Evolutionary conservation across 2,888 invertebrate species (phyloP).

Genomic region (Lepeophtheirus nordmannii): DNA sequence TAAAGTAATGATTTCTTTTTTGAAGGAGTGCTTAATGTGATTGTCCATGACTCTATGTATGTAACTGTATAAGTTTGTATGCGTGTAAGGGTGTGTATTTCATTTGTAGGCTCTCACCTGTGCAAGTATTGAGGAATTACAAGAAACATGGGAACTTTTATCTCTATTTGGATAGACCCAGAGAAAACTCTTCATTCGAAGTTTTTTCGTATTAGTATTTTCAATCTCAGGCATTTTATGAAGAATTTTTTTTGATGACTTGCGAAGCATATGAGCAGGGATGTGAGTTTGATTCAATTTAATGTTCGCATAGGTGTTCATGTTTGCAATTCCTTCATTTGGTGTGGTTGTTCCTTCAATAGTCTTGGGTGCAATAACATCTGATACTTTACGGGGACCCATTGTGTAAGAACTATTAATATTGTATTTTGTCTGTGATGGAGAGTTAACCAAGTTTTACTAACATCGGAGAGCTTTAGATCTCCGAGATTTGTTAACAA

Average conservation of each 20-base stretch:
- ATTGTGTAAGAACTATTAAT: not conserved
- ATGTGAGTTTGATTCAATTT: not conserved
- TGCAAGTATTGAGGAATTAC: not conserved
- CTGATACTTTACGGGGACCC: not conserved
- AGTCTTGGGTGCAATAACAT: not conserved
- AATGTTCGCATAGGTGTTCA: not conserved
- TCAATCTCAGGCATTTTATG: not conserved
- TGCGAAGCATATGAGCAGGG: not conserved
- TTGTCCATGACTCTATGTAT: too few species aligned
- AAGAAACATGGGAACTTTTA: not conserved
- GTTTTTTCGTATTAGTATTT: not conserved
- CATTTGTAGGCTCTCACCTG: too few species aligned
- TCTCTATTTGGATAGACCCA: not conserved
- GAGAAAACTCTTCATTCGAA: conserved; percentile 13
- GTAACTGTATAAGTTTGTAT: too few species aligned
- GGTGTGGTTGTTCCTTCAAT: too few species aligned
- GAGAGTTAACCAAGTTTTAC: not conserved
- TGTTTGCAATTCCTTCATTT: not conserved
- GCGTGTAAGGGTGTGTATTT: too few species aligned
- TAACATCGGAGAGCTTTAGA: not conserved
- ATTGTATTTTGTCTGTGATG: conserved; percentile 3
- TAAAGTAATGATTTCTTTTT: too few species aligned
- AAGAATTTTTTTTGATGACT: not conserved
- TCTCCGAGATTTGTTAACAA: not conserved
- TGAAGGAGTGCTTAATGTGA: too few species aligned